Evolutionary conservation across 2,888 invertebrate species (phyloP).

Genomic region (Rhingia campestris): DNA sequence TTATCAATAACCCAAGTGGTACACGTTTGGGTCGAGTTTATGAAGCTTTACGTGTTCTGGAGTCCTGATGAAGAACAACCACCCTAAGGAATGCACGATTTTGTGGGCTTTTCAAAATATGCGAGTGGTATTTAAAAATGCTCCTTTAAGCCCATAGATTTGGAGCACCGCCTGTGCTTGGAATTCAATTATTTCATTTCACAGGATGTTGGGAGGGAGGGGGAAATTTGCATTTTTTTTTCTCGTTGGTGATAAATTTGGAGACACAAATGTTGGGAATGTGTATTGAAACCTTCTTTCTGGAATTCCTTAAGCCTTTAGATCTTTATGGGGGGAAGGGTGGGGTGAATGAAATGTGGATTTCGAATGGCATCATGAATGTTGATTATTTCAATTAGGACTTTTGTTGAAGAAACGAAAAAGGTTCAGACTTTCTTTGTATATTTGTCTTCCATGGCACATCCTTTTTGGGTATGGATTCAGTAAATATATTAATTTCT

Average conservation of each 20-base stretch:
- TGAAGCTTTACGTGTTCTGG: constrained; percentile 50
- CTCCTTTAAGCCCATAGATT: constrained; percentile 8
- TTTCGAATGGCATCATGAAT: constrained; percentile 36
- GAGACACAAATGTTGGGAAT: constrained; percentile 16
- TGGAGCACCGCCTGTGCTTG: constrained; percentile 1
- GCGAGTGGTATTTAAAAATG: constrained; percentile 45
- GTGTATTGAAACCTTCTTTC: neutral
- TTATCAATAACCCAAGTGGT: constrained; percentile 21
- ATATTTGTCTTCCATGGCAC: neutral
- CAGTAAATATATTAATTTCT: constrained; percentile 5
- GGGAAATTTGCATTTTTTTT: constrained; percentile 27
- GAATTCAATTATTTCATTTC: constrained; percentile 29
- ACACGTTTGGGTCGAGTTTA: constrained; percentile 38
- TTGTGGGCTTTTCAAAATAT: constrained; percentile 8
- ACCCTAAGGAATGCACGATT: neutral
- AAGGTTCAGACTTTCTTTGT: neutral
- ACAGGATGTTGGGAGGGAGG: neutral
- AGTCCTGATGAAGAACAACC: constrained; percentile 17
- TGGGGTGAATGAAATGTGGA: neutral
- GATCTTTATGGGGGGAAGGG: neutral
- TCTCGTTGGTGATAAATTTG: constrained; percentile 12
- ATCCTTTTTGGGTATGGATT: neutral
- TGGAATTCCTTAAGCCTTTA: constrained; percentile 8
- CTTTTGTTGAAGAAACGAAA: neutral
- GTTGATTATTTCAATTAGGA: constrained; percentile 48